Evolutionary conservation across 1,140 invertebrate species (phyloP).

Genomic region (Conus ventricosus): DNA sequence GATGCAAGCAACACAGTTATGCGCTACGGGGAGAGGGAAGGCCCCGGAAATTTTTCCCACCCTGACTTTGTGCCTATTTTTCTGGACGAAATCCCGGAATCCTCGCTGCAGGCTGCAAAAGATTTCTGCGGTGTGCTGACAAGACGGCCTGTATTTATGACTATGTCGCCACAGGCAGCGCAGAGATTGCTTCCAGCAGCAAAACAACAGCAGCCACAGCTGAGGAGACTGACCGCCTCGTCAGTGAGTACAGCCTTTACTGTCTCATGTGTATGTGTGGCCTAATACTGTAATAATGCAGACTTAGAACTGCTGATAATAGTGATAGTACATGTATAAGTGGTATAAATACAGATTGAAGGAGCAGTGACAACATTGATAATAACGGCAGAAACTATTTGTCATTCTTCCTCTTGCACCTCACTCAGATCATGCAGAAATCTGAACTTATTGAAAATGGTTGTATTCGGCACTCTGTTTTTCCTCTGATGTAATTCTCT

Average conservation of each 20-base stretch:
- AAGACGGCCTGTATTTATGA: constrained; percentile 31
- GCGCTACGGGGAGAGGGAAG: neutral
- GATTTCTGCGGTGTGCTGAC: neutral
- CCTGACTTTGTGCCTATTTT: constrained; percentile 36
- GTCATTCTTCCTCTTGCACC: no score
- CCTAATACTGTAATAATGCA: no score
- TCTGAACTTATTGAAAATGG: no score
- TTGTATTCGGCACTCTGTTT: no score
- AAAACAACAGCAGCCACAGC: neutral
- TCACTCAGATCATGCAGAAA: no score
- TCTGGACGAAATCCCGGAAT: constrained; percentile 22
- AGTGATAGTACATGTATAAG: no score
- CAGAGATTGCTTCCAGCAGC: neutral
- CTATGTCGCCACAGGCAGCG: constrained; percentile 28
- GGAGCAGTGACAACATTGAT: no score
- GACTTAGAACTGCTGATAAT: no score
- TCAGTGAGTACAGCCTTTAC: neutral
- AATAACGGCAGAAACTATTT: no score
- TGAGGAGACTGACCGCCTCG: neutral
- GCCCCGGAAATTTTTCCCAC: constrained; percentile 2
- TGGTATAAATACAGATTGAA: no score
- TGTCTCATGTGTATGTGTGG: no score
- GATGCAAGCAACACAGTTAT: constrained; percentile 11
- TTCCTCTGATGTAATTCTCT: no score
- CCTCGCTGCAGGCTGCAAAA: neutral